Evolutionary conservation across 2,888 invertebrate species (phyloP), one percentile per base, ranked within the genome.

Genomic region (Sesamia inferens): DNA sequence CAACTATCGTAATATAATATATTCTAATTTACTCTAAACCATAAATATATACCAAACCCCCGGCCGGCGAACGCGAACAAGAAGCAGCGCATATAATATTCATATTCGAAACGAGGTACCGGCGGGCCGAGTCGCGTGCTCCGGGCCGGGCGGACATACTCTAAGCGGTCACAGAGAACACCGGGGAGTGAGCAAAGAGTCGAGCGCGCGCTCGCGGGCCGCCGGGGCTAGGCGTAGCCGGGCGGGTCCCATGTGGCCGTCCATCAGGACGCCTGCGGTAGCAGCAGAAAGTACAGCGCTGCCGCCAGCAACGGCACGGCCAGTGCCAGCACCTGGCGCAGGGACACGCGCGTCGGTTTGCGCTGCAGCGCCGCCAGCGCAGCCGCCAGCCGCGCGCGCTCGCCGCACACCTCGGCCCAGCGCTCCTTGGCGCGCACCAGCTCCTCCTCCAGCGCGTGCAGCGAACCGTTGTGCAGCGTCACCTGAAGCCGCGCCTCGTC

Each of bases 361-460:
- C 95, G 94, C 87, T 97, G 97, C 88, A 98, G 92, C 76, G 92
- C 91, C 61, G 96, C 93, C 86, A 98, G 96, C 90, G 97, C 86
- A 54, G 85, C 87, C 61, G 97, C 95, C 59, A 98, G 93, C 71
- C 96, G 95, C 73, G 97, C 95, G 86, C 97, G 97, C 87, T 98
- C 97, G 44, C 96, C 97, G 86, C 96, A 95, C 75, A 97, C 97
- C 85, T 96, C 96, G 76, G 97, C 97, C 96, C 97, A 98, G 85
- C 97, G 96, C 91, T 98, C 97, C 90, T 98, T 98, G 79, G 98
- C 96, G 66, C 97, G 95, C 73, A 97, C 97, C 86, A 98, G 94
- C 92, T 98, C 98, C 91, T 98, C 98, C 90, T 98, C 97, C 42
- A 98, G 94, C 88, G 97, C 97, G 88, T 96, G 96, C 88, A 97